phyloP scores from a whole-genome alignment of 2,888 invertebrate species.

The Chymomyza procnemis region DNA sequence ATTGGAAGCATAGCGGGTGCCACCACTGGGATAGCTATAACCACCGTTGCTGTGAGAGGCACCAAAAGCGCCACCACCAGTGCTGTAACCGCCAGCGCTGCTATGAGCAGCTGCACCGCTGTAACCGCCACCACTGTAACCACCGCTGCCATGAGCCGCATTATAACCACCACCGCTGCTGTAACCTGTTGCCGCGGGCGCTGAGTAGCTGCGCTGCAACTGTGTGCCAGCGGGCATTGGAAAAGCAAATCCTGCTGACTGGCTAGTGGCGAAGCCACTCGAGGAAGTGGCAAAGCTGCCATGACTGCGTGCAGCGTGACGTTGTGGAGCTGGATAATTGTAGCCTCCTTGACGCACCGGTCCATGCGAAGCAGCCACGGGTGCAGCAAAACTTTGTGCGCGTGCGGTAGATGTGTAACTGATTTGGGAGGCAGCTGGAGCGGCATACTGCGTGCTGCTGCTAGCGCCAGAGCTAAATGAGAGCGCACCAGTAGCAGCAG shows the following conservation, averaged over 20 bases:
- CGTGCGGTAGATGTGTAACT: conserved; percentile 16
- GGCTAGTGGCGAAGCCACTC: conserved; percentile 13
- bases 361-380: conserved; percentile 13
- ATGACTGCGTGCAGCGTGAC: neutral
- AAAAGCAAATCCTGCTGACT: conserved; percentile 6
- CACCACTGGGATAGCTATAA: conserved; percentile 9
- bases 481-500: conserved; percentile 23
- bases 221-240: neutral
- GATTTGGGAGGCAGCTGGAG: conserved; percentile 17
- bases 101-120: neutral
- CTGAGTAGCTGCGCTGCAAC: conserved; percentile 1
- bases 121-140: neutral
- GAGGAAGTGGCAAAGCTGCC: neutral
- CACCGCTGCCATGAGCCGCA: neutral
- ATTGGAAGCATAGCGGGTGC: conserved; percentile 59
- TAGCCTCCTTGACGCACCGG: neutral
- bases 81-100: conserved; percentile 1
- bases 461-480: conserved; percentile 11
- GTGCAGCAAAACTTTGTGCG: conserved; percentile 23
- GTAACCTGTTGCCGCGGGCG: neutral
- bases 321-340: neutral
- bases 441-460: conserved; percentile 18
- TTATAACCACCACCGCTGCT: neutral
- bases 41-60: conserved; percentile 14
- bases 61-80: neutral